Conservation (phyloP, 2,797 vertebrate species). For the Tragelaphus eurycerus region DNA sequence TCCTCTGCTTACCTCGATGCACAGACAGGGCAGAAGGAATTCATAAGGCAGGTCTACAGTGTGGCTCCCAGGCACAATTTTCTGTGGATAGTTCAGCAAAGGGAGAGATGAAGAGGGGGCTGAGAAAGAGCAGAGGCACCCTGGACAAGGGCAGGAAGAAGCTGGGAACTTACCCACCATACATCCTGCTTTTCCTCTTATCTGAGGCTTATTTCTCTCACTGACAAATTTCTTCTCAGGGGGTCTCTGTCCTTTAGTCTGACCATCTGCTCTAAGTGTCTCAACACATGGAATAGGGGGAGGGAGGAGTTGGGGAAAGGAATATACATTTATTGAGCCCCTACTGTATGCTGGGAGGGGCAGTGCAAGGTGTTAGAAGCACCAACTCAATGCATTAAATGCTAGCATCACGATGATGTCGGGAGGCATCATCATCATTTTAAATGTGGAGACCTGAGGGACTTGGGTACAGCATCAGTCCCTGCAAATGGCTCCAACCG, state of each 20-base stretch:
- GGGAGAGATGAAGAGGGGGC: not conserved
- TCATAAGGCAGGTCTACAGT: slow-evolving; percentile 74
- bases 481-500: not conserved
- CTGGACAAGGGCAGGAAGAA: accelerated
- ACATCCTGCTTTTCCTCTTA: not conserved
- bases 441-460: not conserved
- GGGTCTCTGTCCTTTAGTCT: not conserved
- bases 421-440: not conserved
- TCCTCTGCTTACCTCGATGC: slow-evolving; percentile 87
- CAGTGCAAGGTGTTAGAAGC: not conserved
- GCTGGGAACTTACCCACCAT: not conserved
- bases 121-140: not conserved
- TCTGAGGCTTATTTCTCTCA: not conserved
- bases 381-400: not conserved
- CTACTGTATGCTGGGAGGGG: not conserved
- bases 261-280: not conserved
- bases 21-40: slow-evolving; percentile 91
- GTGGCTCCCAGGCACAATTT: slow-evolving; percentile 62
- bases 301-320: not conserved
- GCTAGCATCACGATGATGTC: not conserved
- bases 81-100: slow-evolving; percentile 65
- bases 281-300: not conserved
- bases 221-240: not conserved
- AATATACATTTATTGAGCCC: not conserved
- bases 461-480: not conserved